These are phyloP conservation scores for Diarsia brunnea DNA, from an alignment of 2,888 invertebrate genomes.

Conservation along the genomic window DNA sequence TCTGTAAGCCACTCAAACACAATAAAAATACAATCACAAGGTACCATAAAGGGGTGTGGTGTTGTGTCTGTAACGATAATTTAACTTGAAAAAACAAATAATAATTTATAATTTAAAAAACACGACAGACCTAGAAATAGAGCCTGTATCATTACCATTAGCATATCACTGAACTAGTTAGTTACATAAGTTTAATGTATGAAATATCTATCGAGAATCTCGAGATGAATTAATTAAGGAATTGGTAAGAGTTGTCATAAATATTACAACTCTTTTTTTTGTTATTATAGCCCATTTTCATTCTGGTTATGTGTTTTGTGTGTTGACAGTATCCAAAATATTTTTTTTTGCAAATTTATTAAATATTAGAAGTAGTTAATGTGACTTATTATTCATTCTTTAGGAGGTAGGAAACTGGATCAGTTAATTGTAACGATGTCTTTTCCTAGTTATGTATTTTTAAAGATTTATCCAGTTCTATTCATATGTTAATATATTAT, in stretches of 20 bases:
- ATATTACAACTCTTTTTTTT: not conserved
- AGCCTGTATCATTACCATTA: slow-evolving; percentile 13
- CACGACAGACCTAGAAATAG: not conserved
- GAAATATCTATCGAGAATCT: not conserved
- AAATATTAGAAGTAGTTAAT: too few relatives aligned
- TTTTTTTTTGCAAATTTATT: too few relatives aligned
- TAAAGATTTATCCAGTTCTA: not conserved
- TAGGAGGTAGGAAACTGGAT: not conserved
- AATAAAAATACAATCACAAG: too few relatives aligned
- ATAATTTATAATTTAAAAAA: not conserved
- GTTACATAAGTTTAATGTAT: not conserved
- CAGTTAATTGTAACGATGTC: not conserved
- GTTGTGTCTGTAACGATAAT: not conserved
- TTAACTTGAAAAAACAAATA: not conserved
- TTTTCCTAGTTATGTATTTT: not conserved
- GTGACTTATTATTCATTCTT: slow-evolving; percentile 1
- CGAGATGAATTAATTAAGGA: not conserved
- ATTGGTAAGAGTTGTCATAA: not conserved
- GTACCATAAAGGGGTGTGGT: not conserved
- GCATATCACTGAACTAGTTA: not conserved
- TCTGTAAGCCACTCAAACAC: too few relatives aligned
- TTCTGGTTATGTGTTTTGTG: not conserved
- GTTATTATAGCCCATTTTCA: not conserved
- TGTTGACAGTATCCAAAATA: not conserved
- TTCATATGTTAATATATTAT: too few relatives aligned